phyloP scores from a whole-genome alignment of 1,140 invertebrate genomes.

The Archivesica marissinica region DNA sequence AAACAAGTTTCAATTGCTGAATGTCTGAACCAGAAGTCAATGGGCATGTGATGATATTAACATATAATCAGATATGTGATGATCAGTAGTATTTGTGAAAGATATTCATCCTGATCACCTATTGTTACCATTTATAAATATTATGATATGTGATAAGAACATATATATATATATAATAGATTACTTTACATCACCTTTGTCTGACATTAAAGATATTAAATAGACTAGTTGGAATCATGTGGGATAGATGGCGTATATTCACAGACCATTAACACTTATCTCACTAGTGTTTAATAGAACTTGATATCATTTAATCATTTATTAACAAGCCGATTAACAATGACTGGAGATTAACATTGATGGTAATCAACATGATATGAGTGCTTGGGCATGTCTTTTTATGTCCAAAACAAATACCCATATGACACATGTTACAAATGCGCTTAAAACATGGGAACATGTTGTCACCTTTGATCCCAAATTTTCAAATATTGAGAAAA shows the following conservation, averaged over 20 bases:
- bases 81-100: background rate
- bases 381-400: constrained; percentile 26
- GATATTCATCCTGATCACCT: background rate
- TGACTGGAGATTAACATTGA: background rate
- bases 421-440: constrained; percentile 37
- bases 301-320: constrained; percentile 29
- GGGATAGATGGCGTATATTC: constrained; percentile 19
- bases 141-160: constrained; percentile 7
- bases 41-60: background rate
- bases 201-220: constrained; percentile 29
- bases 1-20: constrained; percentile 40
- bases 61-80: constrained; percentile 9
- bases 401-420: background rate
- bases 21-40: background rate
- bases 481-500: too few relatives aligned
- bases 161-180: background rate
- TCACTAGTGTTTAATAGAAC: constrained; percentile 29
- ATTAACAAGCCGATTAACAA: background rate
- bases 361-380: background rate
- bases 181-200: constrained; percentile 33
- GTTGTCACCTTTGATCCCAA: too few relatives aligned
- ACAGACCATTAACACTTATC: constrained; percentile 49
- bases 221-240: background rate
- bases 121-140: constrained; percentile 20
- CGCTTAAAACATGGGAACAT: constrained; percentile 12